Evolutionary conservation across 1,140 invertebrate species (phyloP), one percentile per base, ranked within the genome.

Genomic region (Leptonema lineaticorne): DNA sequence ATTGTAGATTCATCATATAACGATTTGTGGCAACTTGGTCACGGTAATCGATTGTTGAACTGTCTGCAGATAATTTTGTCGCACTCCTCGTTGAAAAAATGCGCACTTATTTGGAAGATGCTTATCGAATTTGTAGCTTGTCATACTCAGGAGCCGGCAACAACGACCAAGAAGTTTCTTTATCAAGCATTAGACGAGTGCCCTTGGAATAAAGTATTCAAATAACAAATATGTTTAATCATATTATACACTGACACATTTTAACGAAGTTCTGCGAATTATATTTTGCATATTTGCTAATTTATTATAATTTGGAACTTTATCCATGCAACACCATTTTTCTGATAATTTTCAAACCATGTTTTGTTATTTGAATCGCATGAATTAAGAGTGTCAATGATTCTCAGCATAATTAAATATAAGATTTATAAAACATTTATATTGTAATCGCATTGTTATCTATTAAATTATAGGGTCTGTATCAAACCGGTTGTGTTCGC

Each of bases 191-290:
- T 87, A 16, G 85, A 88, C 72, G 83, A 86, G 70, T 90, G 88
- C 73, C 89, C 89, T 6, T 90, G 89, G 89, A 81, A 87, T 60
- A 89, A 88, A 76, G 84, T 84, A 78, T 72, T 27, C 65, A 3
- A 2, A 56, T 11, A 26, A 50, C 5, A 50, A 5, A 5, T 18
- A 58, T 20, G 56, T 58, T 3, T 20, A 58, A 7, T 26, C 26
- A 14, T 62, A 33, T n/a, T n/a, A n/a, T n/a, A n/a, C n/a, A n/a
- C n/a, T n/a, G n/a, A n/a, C n/a, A n/a, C n/a, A n/a, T n/a, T n/a
- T n/a, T n/a, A n/a, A n/a, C n/a, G n/a, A n/a, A n/a, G n/a, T n/a
- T n/a, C n/a, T n/a, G n/a, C n/a, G n/a, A n/a, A n/a, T n/a, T n/a
- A n/a, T n/a, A n/a, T n/a, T n/a, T n/a, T n/a, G n/a, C n/a, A n/a